Evolutionary conservation across 2,888 invertebrate species (phyloP).

Genomic region (Eurytoma californica): DNA sequence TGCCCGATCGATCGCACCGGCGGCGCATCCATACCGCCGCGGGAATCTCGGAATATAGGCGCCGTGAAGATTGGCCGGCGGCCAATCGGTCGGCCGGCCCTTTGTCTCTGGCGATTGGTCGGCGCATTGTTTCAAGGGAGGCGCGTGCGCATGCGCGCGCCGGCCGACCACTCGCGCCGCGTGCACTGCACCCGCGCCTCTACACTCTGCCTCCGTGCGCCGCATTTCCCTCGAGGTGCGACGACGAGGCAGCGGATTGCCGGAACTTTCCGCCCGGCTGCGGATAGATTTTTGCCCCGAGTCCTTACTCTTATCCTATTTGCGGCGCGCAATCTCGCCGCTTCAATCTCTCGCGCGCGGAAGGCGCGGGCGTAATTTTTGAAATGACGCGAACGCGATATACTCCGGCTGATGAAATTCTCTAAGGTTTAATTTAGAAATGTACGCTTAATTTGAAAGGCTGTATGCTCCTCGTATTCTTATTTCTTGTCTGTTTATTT

Average conservation of each 20-base stretch:
- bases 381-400: constrained; percentile 24
- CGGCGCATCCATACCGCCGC: too few species aligned
- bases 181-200: background rate
- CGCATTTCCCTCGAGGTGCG: constrained; percentile 28
- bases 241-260: too few species aligned
- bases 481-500: background rate
- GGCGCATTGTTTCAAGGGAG: constrained; percentile 73
- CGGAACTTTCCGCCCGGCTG: constrained; percentile 34
- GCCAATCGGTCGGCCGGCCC: constrained; percentile 71
- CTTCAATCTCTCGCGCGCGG: constrained; percentile 48
- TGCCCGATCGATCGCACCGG: background rate
- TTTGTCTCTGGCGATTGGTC: constrained; percentile 74
- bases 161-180: background rate
- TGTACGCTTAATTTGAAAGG: constrained; percentile 18
- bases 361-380: constrained; percentile 40
- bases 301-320: constrained; percentile 39
- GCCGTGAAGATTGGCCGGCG: constrained; percentile 67
- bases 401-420: constrained; percentile 33
- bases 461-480: background rate
- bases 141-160: constrained; percentile 70
- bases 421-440: constrained; percentile 55
- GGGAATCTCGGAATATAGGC: constrained; percentile 8
- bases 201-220: constrained; percentile 28
- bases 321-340: constrained; percentile 24
- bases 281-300: background rate